Conservation (phyloP, 2,113 vertebrate species). For the Alligator sinensis region DNA sequence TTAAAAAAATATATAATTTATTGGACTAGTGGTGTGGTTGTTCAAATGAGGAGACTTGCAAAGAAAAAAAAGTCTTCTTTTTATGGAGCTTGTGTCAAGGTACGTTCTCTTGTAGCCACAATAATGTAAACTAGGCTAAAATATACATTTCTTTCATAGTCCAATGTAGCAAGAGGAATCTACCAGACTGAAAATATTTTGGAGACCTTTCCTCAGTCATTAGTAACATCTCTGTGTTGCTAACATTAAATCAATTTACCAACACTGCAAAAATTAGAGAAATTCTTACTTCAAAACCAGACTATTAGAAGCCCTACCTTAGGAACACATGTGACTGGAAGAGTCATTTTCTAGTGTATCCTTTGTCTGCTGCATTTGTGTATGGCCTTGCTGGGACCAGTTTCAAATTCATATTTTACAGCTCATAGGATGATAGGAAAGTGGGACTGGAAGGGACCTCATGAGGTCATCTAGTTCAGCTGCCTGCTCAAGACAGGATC, state of each 20-base stretch:
- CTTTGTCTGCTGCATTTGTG: conserved; percentile 35
- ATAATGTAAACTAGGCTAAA: conserved; percentile 11
- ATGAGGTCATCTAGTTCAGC: too few species aligned
- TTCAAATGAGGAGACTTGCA: neutral
- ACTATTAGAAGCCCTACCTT: conserved; percentile 1
- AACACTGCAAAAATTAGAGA: neutral
- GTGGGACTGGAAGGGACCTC: too few species aligned
- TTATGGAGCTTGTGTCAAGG: conserved; percentile 37
- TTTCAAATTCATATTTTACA: conserved; percentile 62
- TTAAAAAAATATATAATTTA: neutral
- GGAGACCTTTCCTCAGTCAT: neutral
- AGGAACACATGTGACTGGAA: neutral
- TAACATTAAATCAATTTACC: neutral
- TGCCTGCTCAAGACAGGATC: too few species aligned
- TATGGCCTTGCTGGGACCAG: neutral
- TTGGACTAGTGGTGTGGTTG: conserved; percentile 5
- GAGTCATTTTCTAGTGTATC: conserved; percentile 48
- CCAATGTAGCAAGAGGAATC: conserved; percentile 4
- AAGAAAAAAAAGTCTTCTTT: neutral
- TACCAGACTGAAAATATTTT: conserved; percentile 30
- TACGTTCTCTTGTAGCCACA: conserved; percentile 13
- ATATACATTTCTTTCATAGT: conserved; percentile 39
- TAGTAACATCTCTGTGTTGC: neutral
- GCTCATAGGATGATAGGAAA: neutral
- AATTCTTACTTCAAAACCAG: neutral